These are phyloP conservation scores for Griposia aprilina DNA, from an alignment of 2,888 invertebrate species.

Conservation along the genomic window DNA sequence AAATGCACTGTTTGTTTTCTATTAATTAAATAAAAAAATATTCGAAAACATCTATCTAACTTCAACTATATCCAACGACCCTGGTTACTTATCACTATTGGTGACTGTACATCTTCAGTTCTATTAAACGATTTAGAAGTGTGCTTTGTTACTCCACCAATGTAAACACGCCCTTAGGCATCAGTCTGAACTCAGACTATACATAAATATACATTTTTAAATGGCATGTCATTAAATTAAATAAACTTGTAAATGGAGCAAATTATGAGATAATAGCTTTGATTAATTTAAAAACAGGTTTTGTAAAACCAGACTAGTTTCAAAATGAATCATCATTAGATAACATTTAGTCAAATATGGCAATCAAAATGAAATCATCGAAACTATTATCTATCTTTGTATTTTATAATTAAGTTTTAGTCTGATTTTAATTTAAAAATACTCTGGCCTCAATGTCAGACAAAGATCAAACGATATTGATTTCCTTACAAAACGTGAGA, in stretches of 20 bases:
- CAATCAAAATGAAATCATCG: slow-evolving; percentile 24
- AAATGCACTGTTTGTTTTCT: too few species aligned
- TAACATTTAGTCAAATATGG: slow-evolving; percentile 9
- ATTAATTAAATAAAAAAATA: too few species aligned
- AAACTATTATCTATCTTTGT: background rate
- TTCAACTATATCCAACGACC: too few species aligned
- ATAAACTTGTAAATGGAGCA: slow-evolving; percentile 1
- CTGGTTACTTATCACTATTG: too few species aligned
- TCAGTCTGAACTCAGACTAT: background rate
- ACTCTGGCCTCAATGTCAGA: slow-evolving; percentile 42
- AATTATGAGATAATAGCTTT: background rate
- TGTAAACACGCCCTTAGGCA: background rate
- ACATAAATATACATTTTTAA: background rate
- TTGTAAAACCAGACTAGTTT: background rate
- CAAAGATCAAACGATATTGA: slow-evolving; percentile 40
- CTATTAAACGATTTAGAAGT: background rate
- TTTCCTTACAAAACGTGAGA: slow-evolving; percentile 58
- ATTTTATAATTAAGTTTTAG: slow-evolving; percentile 21
- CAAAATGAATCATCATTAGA: slow-evolving; percentile 21
- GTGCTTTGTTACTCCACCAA: background rate
- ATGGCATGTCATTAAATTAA: background rate
- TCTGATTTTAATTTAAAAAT: slow-evolving; percentile 18
- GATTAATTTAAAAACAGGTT: slow-evolving; percentile 16
- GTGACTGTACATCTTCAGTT: background rate
- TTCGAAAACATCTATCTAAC: too few species aligned